Percentiles rank a stretch among this genome's conserved stretches.
phyloP scores from a whole-genome alignment of 2,888 invertebrate species.

The Phengaris arion region DNA sequence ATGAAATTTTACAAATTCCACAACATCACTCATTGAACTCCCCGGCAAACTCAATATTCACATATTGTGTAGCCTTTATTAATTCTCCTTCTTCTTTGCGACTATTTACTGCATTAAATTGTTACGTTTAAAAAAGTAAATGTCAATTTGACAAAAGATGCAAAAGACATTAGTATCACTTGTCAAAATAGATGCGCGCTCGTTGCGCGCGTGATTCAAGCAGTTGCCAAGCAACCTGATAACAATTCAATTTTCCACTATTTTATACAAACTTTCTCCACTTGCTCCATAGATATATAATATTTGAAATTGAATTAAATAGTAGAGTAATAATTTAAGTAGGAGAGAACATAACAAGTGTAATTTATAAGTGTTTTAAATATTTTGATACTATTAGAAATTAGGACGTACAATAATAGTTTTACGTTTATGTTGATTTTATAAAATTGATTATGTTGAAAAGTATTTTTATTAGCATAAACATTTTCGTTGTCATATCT shows the following conservation, averaged over 20 bases:
- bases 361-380: background rate
- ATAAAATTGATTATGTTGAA: background rate
- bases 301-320: background rate
- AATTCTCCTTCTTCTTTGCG: background rate
- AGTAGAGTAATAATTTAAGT: background rate
- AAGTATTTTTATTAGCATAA: background rate
- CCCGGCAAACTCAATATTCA: background rate
- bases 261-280: slow-evolving; percentile 36
- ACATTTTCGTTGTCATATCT: background rate
- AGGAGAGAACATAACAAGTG: too few relatives aligned
- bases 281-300: background rate
- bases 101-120: background rate
- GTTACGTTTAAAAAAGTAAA: background rate
- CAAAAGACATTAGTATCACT: background rate
- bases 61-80: too few relatives aligned
- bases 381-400: background rate
- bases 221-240: slow-evolving; percentile 69
- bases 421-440: background rate
- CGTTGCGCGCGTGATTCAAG: slow-evolving; percentile 66
- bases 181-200: background rate
- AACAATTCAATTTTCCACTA: slow-evolving; percentile 49
- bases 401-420: background rate
- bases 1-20: too few relatives aligned
- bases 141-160: background rate
- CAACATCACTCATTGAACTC: too few relatives aligned